Evolutionary conservation across 2,888 invertebrate genomes (phyloP).

Genomic region (Xanthia togata): DNA sequence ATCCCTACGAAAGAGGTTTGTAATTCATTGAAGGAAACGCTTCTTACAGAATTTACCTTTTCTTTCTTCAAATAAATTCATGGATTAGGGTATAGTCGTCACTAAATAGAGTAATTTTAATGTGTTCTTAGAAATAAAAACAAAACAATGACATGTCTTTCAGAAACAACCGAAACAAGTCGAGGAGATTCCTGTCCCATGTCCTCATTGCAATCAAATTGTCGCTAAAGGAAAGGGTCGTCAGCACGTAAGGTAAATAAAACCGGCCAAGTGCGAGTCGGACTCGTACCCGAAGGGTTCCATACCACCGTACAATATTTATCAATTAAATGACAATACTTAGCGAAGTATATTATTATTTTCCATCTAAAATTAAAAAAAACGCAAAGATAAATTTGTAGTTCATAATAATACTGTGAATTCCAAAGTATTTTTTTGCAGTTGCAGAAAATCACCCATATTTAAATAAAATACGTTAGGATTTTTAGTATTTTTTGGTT

Average conservation of each 20-base stretch:
- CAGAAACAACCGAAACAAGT: slow-evolving; percentile 55
- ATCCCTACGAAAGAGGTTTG: slow-evolving; percentile 54
- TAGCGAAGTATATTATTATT: too few species aligned
- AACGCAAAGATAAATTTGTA: too few species aligned
- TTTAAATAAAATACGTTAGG: too few species aligned
- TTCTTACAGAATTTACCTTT: neutral
- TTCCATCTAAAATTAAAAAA: too few species aligned
- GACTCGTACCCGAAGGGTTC: too few species aligned
- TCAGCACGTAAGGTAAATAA: slow-evolving; percentile 73
- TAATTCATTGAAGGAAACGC: neutral
- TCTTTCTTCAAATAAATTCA: neutral
- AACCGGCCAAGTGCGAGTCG: too few species aligned
- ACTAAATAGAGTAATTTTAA: neutral
- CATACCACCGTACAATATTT: too few species aligned
- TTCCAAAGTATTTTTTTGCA: too few species aligned
- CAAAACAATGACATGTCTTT: slow-evolving; percentile 42
- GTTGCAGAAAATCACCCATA: too few species aligned
- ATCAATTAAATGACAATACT: too few species aligned
- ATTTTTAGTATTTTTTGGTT: too few species aligned
- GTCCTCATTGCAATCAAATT: slow-evolving; percentile 70
- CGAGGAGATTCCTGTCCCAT: slow-evolving; percentile 58
- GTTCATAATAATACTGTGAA: too few species aligned
- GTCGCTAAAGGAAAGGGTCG: slow-evolving; percentile 70
- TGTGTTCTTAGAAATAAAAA: neutral
- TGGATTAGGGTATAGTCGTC: neutral